Evolutionary conservation across 92 coral and sea anemone species (phyloP), one percentile per base, ranked within the genome.

Genomic region (Porites rus): DNA sequence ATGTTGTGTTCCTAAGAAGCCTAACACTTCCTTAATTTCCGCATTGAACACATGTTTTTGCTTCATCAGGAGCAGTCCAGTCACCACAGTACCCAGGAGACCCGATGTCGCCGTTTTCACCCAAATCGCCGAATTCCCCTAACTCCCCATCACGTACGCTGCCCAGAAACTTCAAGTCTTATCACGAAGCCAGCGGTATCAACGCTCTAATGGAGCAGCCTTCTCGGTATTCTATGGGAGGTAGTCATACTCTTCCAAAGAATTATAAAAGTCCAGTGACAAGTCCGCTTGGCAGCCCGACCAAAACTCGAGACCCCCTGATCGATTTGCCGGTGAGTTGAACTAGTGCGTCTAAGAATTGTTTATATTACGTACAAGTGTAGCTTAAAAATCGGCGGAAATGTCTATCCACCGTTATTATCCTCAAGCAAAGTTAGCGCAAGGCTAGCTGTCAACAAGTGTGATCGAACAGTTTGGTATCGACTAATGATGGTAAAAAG

Each of bases 121-220:
- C 93, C 21, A 76, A 77, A 64, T 77, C 85, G 51, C 93, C 95
- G 9, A 79, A 90, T 10, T 86, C 95, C 52, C 93, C 91, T 0
- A 84, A 65, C 14, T 90, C 95, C n/a, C 98, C 95, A 2, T 80
- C 90, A 38, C 90, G 93, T 78, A 93, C 94, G 67, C 92, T 93
- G 4, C 96, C 98, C 61, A 89, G 98, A 50, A 84, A 91, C 24
- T 85, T 92, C 90, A 92, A 88, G 92, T 95, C 98, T 51, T 95
- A 90, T 94, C 98, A 95, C 21, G 98, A 95, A 86, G 82, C 98
- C 81, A 95, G 98, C 86, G 98, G 98, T 59, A 80, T 91, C 46
- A 85, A 88, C 72, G 16, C 90, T 2, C 63, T 95, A 63, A 69
- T 92, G 69, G 92, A 88, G 10, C 94, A 95, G 24, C 93, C 95